Conservation (phyloP, 2,113 vertebrate species). For the Coptodon bakossiorum region DNA sequence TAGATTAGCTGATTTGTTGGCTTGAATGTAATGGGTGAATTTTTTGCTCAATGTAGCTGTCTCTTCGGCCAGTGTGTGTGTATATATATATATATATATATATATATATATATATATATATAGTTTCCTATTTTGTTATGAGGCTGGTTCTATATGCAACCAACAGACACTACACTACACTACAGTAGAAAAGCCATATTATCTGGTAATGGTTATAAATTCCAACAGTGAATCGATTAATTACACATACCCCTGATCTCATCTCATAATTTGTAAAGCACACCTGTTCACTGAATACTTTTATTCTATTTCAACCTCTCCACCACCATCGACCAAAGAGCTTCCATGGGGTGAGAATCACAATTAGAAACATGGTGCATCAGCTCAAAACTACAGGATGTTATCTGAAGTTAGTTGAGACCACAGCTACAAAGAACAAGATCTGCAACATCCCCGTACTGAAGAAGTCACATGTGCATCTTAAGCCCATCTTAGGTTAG, state of each 20-base stretch:
- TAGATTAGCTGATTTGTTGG: no score
- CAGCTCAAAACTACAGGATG: neutral
- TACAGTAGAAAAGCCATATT: neutral
- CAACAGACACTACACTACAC: neutral
- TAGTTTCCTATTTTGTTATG: neutral
- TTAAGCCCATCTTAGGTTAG: neutral
- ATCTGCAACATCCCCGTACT: neutral
- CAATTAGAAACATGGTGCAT: neutral
- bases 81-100: neutral
- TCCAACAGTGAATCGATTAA: neutral
- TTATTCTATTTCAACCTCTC: neutral
- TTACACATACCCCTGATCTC: neutral
- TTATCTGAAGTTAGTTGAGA: neutral
- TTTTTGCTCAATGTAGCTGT: no score
- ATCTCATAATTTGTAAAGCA: neutral
- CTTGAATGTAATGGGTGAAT: no score
- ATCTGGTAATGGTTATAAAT: neutral
- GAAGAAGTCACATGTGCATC: neutral
- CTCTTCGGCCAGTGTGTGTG: no score
- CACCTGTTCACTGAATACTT: neutral
- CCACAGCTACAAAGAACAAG: neutral
- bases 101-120: neutral
- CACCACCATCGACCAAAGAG: neutral
- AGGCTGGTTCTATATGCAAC: neutral
- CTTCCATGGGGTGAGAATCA: neutral